Evolutionary conservation across 2,797 vertebrate species (phyloP), one percentile per base, ranked within the genome.

Genomic region (Harpagifer antarcticus): DNA sequence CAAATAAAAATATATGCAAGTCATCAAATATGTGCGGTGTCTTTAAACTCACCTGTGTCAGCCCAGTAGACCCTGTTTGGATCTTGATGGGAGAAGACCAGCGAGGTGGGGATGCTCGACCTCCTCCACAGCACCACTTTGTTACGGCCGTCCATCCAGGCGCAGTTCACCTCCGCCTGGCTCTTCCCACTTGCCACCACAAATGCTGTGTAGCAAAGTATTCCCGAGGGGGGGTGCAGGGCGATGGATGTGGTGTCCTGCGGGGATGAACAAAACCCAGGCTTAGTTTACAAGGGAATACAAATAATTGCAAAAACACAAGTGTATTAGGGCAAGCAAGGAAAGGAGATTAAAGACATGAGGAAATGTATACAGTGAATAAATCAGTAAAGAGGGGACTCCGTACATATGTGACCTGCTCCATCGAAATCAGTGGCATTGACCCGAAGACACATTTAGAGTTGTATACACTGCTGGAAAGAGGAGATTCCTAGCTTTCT

Each of bases 51-150:
- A 97, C 97, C 94, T 0, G 68, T 73, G 56, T 99, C 96, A 43
- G 96, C 96, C 97, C 98, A 99, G 89, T 96, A 99, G 56, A 99
- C 87, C 52, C 68, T 65, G 4, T 89, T 93, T 20, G 33, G 33
- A 37, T 96, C 96, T 0, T 91, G 79, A 48, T 83, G 87, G 0
- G 90, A 91, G 19, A 98, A 97, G 2, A 93, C 31, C 11, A 99
- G 82, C 1, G 96, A 96, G 12, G 85, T 78, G 1, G 97, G 96
- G n/a, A 88, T 43, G 53, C 62, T 86, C 0, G 94, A 86, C 74
- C 91, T 96, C 68, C 27, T 93, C 97, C 97, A 98, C 14, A 98
- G 64, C 0, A 77, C 68, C 5, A 73, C 93, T 68, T 90, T 94
- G 42, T 88, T 76, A 0, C 81, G 92, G 8, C 97, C 97, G 0